These are phyloP conservation scores for Micrasema minimum DNA, from an alignment of 1,140 invertebrate genomes.

Conservation along the genomic window DNA sequence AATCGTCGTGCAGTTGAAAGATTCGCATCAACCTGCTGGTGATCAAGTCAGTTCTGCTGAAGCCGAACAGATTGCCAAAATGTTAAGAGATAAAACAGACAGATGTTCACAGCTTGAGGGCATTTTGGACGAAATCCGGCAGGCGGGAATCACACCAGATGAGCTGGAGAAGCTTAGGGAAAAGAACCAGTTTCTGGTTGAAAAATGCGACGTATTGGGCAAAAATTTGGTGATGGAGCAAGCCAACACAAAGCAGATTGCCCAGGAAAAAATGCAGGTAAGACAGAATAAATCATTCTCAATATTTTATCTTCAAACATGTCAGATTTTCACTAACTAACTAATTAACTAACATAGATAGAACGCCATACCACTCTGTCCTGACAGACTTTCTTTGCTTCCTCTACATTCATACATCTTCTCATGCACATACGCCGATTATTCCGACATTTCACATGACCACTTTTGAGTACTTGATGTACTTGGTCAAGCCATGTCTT, in stretches of 20 bases:
- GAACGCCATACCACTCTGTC: too few species aligned
- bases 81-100: conserved; percentile 62
- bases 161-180: conserved; percentile 59
- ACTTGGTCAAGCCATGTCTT: too few species aligned
- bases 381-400: too few species aligned
- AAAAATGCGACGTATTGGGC: conserved; percentile 72
- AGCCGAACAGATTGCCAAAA: conserved; percentile 55
- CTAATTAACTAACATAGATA: too few species aligned
- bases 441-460: too few species aligned
- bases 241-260: conserved; percentile 64
- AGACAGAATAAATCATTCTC: conserved; percentile 1
- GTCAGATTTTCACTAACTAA: too few species aligned
- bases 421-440: too few species aligned
- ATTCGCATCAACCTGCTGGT: neutral
- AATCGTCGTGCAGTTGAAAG: conserved; percentile 63
- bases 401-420: too few species aligned
- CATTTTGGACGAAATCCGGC: conserved; percentile 34
- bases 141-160: conserved; percentile 47
- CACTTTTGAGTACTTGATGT: too few species aligned
- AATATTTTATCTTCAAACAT: too few species aligned
- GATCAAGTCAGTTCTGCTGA: neutral
- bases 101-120: conserved; percentile 57
- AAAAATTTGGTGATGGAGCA: conserved; percentile 69
- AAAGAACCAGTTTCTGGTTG: conserved; percentile 65
- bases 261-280: conserved; percentile 67